A percentile compares a stretch with the other conserved stretches of the same genome.
These are phyloP conservation scores for Dreissena polymorpha DNA, from an alignment of 1,140 invertebrate genomes.

Conservation along the genomic window DNA sequence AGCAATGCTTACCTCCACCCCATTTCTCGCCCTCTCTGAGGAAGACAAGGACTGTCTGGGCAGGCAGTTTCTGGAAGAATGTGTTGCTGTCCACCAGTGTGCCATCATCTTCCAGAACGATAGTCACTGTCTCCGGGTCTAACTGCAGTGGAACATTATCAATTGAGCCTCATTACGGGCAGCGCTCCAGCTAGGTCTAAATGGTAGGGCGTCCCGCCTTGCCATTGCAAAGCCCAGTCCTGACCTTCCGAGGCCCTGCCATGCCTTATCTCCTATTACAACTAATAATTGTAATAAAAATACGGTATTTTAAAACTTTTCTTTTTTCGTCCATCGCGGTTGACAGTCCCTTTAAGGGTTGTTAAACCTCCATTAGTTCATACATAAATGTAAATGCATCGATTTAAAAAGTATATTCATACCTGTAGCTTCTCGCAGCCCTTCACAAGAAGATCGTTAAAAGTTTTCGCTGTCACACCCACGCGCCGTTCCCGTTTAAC, in stretches of 20 bases:
- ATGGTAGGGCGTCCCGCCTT: no score
- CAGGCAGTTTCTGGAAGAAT: constrained; percentile 72
- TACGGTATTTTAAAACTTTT: no score
- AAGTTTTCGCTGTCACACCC: constrained; percentile 1
- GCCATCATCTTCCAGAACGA: constrained; percentile 75
- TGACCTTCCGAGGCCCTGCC: no score
- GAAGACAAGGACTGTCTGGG: constrained; percentile 74
- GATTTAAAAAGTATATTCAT: no score
- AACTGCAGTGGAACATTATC: constrained; percentile 43
- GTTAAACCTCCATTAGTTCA: no score
- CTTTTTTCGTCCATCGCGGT: no score
- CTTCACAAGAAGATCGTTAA: constrained; percentile 70
- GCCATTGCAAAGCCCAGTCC: no score
- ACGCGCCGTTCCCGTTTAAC: constrained; percentile 59
- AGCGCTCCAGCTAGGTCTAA: no score
- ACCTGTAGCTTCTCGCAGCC: constrained; percentile 68
- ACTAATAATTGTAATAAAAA: no score
- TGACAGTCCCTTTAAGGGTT: no score
- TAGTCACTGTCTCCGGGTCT: constrained; percentile 59
- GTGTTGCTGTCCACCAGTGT: constrained; percentile 66
- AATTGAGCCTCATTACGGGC: not conserved
- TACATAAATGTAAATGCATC: no score
- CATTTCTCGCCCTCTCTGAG: constrained; percentile 69
- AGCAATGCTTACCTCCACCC: constrained; percentile 65
- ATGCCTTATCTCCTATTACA: no score